A percentile compares a stretch with the other conserved stretches of the same genome.
phyloP scores from a whole-genome alignment of 1,140 invertebrate genomes.

The Brachionus asplanchnoidis region DNA sequence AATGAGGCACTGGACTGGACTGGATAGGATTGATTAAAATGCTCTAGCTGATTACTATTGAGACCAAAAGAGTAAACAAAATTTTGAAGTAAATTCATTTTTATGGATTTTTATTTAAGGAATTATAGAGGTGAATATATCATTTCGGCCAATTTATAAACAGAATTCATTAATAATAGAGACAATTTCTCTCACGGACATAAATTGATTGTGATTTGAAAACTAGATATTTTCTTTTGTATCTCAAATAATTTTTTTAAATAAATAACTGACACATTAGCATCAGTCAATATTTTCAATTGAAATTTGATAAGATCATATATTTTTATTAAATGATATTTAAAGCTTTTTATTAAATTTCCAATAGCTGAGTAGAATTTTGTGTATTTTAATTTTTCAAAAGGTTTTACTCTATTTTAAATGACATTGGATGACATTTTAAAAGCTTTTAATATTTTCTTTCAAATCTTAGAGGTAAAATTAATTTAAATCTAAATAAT shows the following conservation, averaged over 20 bases:
- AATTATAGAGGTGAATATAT: background rate
- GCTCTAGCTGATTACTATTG: background rate
- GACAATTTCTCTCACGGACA: background rate
- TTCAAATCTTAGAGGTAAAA: background rate
- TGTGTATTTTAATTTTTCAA: background rate
- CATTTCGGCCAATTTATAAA: background rate
- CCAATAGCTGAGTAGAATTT: background rate
- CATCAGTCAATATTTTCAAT: background rate
- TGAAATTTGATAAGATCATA: background rate
- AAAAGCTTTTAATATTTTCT: background rate
- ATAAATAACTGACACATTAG: background rate
- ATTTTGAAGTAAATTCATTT: constrained; percentile 38
- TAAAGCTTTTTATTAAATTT: background rate
- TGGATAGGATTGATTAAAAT: background rate
- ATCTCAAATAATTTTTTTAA: background rate
- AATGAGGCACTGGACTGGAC: background rate
- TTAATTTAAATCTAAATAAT: background rate
- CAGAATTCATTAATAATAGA: background rate
- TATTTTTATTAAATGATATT: background rate
- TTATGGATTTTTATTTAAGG: background rate
- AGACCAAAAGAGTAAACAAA: constrained; percentile 25
- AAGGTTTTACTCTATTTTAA: background rate
- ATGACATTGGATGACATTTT: background rate
- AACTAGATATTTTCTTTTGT: background rate
- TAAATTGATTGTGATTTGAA: background rate